Percentiles rank a stretch among this genome's conserved stretches.
Conservation (phyloP, 1,140 invertebrate species). For the Drosophila lacertosa region DNA sequence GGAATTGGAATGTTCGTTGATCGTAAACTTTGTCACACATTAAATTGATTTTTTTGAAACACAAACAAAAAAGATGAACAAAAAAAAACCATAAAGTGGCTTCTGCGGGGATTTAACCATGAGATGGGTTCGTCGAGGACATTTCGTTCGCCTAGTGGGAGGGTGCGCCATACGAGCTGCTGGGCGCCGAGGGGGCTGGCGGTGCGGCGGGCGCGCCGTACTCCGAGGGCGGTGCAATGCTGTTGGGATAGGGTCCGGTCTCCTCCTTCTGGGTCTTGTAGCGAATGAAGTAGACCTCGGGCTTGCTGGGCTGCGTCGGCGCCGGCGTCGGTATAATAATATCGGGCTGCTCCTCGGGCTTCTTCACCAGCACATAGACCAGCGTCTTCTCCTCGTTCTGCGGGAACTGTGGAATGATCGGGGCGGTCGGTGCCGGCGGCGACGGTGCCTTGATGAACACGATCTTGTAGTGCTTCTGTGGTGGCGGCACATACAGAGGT, state of each 20-base stretch:
- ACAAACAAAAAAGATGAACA: conserved; percentile 43
- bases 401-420: conserved; percentile 89
- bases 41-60: conserved; percentile 52
- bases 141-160: conserved; percentile 57
- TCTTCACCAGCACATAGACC: conserved; percentile 95
- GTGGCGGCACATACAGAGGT: conserved; percentile 87
- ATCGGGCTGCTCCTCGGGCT: conserved; percentile 92
- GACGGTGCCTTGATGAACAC: conserved; percentile 95
- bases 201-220: conserved; percentile 84
- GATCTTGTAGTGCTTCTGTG: conserved; percentile 95
- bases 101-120: conserved; percentile 34
- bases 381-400: conserved; percentile 94
- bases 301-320: conserved; percentile 92
- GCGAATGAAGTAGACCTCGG: conserved; percentile 94
- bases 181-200: conserved; percentile 76
- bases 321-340: conserved; percentile 90
- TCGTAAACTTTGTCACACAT: conserved; percentile 77
- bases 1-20: conserved; percentile 16
- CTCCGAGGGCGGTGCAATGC: conserved; percentile 84
- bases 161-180: conserved; percentile 79
- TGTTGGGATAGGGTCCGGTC: conserved; percentile 84
- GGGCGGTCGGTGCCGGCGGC: conserved; percentile 90
- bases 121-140: conserved; percentile 32
- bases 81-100: conserved; percentile 51
- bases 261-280: conserved; percentile 90